A percentile compares a stretch with the other conserved stretches of the same genome.
Evolutionary conservation across 2,797 vertebrate species (phyloP).

Genomic region (Acanthis flammea): DNA sequence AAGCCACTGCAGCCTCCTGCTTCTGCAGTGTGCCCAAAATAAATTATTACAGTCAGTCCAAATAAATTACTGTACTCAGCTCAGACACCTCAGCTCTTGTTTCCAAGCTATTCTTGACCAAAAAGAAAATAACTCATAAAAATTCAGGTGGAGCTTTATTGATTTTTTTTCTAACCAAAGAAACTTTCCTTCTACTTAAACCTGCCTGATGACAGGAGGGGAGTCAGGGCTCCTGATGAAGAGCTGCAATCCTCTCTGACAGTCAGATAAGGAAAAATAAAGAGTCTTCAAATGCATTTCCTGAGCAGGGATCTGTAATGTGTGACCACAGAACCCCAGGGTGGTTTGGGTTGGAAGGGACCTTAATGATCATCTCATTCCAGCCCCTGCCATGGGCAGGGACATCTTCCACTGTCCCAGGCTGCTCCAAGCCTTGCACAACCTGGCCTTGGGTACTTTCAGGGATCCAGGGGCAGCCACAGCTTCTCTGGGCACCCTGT

Average conservation of each 20-base stretch:
- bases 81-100: neutral
- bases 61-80: neutral
- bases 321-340: neutral
- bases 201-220: neutral
- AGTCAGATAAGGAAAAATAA: rapidly evolving
- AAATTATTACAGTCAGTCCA: neutral
- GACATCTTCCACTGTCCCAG: rapidly evolving
- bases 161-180: neutral
- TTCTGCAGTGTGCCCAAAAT: neutral
- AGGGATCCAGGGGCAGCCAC: neutral
- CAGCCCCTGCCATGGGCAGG: neutral
- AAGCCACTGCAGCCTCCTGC: neutral
- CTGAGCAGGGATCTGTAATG: neutral
- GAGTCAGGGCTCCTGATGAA: neutral
- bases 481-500: neutral
- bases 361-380: rapidly evolving
- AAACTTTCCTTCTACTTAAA: neutral
- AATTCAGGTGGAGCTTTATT: neutral
- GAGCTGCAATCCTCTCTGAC: neutral
- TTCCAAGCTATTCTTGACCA: neutral
- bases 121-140: neutral
- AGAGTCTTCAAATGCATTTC: neutral
- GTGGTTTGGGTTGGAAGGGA: neutral
- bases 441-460: rapidly evolving
- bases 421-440: rapidly evolving